Percentiles rank a stretch among this genome's conserved stretches.
Evolutionary conservation across 2,888 invertebrate genomes (phyloP).

Genomic region (Schrankia costaestrigalis): DNA sequence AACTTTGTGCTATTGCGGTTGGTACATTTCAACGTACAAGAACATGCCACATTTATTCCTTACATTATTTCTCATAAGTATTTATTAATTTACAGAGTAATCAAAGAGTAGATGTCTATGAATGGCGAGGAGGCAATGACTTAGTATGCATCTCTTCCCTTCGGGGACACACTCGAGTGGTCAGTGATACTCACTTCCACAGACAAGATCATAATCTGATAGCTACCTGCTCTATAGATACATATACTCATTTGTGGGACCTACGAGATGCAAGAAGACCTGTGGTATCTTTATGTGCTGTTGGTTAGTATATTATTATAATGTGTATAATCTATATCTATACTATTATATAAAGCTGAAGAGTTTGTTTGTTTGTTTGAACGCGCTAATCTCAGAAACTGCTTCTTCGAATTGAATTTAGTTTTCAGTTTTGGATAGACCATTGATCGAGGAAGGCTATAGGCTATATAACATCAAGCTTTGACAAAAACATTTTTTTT

Average conservation of each 20-base stretch:
- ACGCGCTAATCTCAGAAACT: too few relatives aligned
- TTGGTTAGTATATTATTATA: slow-evolving; percentile 81
- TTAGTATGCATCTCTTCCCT: slow-evolving; percentile 86
- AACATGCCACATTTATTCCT: too few relatives aligned
- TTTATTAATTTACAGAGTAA: slow-evolving; percentile 83
- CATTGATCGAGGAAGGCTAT: too few relatives aligned
- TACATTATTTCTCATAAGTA: background rate
- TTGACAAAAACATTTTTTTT: too few relatives aligned
- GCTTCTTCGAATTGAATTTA: too few relatives aligned
- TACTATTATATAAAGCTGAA: background rate
- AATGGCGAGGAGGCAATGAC: slow-evolving; percentile 86
- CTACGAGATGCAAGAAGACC: slow-evolving; percentile 92
- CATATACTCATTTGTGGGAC: slow-evolving; percentile 97
- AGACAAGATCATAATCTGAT: slow-evolving; percentile 75
- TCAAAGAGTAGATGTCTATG: slow-evolving; percentile 92
- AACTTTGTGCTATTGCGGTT: slow-evolving; percentile 94
- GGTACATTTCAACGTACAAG: too few relatives aligned
- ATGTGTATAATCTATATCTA: background rate
- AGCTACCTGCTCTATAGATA: slow-evolving; percentile 95
- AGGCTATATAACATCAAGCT: too few relatives aligned
- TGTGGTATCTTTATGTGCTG: slow-evolving; percentile 90
- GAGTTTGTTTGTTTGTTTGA: too few relatives aligned
- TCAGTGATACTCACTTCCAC: slow-evolving; percentile 97
- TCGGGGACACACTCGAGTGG: slow-evolving; percentile 90
- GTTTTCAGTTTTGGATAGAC: too few relatives aligned